These are phyloP conservation scores for Acrocyrtus sp. DNA, from an alignment of 2,888 invertebrate species.

Conservation along the genomic window DNA sequence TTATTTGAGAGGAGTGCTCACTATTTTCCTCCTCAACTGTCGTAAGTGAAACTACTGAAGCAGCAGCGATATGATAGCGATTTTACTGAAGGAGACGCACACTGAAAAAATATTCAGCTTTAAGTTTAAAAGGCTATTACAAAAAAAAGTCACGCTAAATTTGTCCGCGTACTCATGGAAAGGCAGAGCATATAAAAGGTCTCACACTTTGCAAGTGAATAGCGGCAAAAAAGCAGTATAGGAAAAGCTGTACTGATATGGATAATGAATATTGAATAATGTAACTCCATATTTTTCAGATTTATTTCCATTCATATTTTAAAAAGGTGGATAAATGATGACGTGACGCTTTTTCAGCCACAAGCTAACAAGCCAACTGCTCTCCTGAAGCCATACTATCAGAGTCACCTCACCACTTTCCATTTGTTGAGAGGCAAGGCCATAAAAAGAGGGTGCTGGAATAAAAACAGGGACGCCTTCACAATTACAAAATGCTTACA, in stretches of 20 bases:
- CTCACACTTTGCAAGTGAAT: background rate
- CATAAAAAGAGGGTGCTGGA: constrained; percentile 23
- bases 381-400: too few species aligned
- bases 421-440: constrained; percentile 7
- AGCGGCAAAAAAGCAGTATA: background rate
- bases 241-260: too few species aligned
- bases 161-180: too few species aligned
- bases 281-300: constrained; percentile 28
- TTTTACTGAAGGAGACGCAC: too few species aligned
- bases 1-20: constrained; percentile 38
- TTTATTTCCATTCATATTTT: constrained; percentile 22
- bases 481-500: constrained; percentile 42
- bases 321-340: constrained; percentile 36
- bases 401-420: too few species aligned
- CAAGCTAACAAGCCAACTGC: constrained; percentile 22
- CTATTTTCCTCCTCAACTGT: too few species aligned
- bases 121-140: too few species aligned
- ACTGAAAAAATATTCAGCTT: too few species aligned
- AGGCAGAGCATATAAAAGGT: too few species aligned
- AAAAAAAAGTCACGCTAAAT: constrained; percentile 35
- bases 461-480: constrained; percentile 41
- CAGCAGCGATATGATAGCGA: too few species aligned
- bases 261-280: constrained; percentile 26
- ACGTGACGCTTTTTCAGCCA: constrained; percentile 20
- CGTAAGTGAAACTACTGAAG: too few species aligned